Evolutionary conservation across 2,888 invertebrate genomes (phyloP), one percentile per base, ranked within the genome.

Genomic region (Glaucopsyche alexis): DNA sequence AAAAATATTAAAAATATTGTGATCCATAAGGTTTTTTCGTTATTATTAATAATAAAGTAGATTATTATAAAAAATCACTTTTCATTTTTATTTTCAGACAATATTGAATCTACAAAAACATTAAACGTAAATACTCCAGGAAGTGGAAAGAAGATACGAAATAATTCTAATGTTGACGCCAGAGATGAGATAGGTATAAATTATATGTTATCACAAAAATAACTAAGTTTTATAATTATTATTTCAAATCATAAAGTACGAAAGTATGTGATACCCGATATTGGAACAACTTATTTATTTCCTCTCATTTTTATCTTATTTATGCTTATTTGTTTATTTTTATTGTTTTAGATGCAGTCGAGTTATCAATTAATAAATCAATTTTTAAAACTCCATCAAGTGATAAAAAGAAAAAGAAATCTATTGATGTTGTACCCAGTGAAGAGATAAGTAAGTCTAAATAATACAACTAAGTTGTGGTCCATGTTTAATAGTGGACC

Each of bases 121-220:
- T 19, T 19, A 8, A 55, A 55, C 19, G 9, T 55, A 16, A 19
- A 79, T 72, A 78, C 76, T 40, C 75, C 78, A 14, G 73, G 47
- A 29, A 77, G 75, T 75, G 73, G 74, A 7, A 78, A 76, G 64
- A 76, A 77, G 38, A 76, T 74, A 66, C 70, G 75, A 52, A 76
- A 77, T 8, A 55, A 55, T 55, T 55, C 52, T 9, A 55, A 55
- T 19, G n/a, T n/a, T n/a, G n/a, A n/a, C n/a, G 4, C 52, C 16
- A 55, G 16, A 19, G 19, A 55, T 55, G 52, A 55, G 52, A 55
- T 55, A 55, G 52, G 52, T 55, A 40, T 40, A 40, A 40, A 40
- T 40, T 40, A 40, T 5, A 40, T 40, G 16, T 55, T 19, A 19
- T 16, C 16, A 8, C 1, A 16, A 66, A 45, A 3, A 42, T n/a